Conservation (phyloP, 2,797 vertebrate genomes). For the Arctocebus calabarensis region DNA sequence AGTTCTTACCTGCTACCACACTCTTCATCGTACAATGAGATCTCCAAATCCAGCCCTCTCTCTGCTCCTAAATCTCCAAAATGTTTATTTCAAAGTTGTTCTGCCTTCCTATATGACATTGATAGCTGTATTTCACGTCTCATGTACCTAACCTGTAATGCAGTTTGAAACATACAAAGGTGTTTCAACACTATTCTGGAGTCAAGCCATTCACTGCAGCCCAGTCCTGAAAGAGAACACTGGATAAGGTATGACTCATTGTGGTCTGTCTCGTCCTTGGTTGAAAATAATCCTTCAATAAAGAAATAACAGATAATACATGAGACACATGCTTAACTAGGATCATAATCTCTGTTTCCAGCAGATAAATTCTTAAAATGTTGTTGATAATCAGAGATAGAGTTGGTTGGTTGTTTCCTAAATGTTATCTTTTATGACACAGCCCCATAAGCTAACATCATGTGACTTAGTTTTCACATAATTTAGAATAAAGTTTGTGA, state of each 20-base stretch:
- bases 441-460: constrained; percentile 1
- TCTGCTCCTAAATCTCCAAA: constrained; percentile 48
- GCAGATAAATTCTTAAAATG: constrained; percentile 19
- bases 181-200: constrained; percentile 54
- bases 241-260: constrained; percentile 64
- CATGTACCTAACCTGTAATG: constrained; percentile 62
- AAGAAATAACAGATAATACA: constrained; percentile 58
- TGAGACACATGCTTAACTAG: neutral
- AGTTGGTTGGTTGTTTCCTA: neutral
- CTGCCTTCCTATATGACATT: neutral
- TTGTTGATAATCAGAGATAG: constrained; percentile 28
- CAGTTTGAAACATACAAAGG: constrained; percentile 67
- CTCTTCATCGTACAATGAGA: neutral
- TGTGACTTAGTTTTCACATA: constrained; percentile 64
- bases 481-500: constrained; percentile 50
- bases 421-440: constrained; percentile 68
- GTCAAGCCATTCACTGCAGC: constrained; percentile 26
- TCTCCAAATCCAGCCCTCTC: neutral
- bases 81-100: constrained; percentile 44
- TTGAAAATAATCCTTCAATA: constrained; percentile 72
- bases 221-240: constrained; percentile 44
- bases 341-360: constrained; percentile 48
- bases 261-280: constrained; percentile 39
- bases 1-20: neutral
- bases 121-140: constrained; percentile 46